Percentiles rank a stretch among this genome's conserved stretches.
These are phyloP conservation scores for Cryptocephalus moraei DNA, from an alignment of 2,888 invertebrate species.

Conservation along the genomic window DNA sequence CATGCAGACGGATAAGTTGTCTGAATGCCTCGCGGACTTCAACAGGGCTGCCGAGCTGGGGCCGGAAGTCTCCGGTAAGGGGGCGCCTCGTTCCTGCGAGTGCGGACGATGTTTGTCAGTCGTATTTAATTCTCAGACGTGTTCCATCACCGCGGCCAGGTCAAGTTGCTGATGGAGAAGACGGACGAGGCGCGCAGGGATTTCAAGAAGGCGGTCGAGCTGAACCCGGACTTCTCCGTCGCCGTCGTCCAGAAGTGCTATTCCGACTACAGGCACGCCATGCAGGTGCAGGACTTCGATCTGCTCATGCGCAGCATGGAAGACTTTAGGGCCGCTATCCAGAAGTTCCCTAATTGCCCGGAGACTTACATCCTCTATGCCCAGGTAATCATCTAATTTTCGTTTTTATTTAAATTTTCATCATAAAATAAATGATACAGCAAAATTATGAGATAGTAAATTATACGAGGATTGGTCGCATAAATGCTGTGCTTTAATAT, in stretches of 20 bases:
- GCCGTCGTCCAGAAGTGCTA: conserved; percentile 87
- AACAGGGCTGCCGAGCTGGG: conserved; percentile 64
- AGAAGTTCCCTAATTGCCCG: conserved; percentile 72
- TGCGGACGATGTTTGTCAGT: too few relatives aligned
- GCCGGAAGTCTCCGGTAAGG: conserved; percentile 46
- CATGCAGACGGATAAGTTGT: conserved; percentile 67
- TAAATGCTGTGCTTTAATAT: too few relatives aligned
- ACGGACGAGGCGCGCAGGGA: conserved; percentile 72
- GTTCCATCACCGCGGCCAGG: conserved; percentile 87
- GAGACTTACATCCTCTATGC: conserved; percentile 86
- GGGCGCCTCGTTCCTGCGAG: neutral
- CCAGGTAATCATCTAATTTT: conserved; percentile 56
- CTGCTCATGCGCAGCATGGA: conserved; percentile 55
- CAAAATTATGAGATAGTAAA: too few relatives aligned
- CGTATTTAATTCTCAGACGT: conserved; percentile 50
- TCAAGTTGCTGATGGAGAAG: conserved; percentile 71
- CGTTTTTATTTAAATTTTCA: too few relatives aligned
- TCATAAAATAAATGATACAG: too few relatives aligned
- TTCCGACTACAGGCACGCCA: conserved; percentile 58
- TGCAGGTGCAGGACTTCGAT: conserved; percentile 37
- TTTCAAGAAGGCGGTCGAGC: conserved; percentile 70
- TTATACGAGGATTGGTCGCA: too few relatives aligned
- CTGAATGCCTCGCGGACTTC: conserved; percentile 70
- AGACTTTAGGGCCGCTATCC: conserved; percentile 65
- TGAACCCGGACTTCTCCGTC: conserved; percentile 77